These are phyloP conservation scores for Fragum whitleyi DNA, from an alignment of 2,888 invertebrate genomes.

Conservation along the genomic window DNA sequence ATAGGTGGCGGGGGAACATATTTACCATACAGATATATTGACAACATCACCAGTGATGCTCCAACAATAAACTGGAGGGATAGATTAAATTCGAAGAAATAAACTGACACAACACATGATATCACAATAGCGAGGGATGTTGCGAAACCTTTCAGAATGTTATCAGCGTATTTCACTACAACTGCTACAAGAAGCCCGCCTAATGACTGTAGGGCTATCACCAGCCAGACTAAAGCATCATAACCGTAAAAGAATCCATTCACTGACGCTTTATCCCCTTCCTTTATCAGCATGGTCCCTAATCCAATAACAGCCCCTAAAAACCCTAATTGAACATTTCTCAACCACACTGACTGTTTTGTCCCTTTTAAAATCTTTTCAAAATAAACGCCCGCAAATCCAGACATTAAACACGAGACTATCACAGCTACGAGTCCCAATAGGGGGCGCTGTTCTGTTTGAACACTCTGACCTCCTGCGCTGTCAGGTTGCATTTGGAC, in stretches of 20 bases:
- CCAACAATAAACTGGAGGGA: conserved; percentile 94
- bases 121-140: conserved; percentile 98
- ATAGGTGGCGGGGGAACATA: conserved; percentile 61
- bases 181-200: conserved; percentile 98
- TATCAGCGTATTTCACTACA: conserved; percentile 99
- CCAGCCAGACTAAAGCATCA: conserved; percentile 89
- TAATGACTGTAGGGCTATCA: conserved; percentile 94
- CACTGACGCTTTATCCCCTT: conserved; percentile 79
- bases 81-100: conserved; percentile 95
- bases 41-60: conserved; percentile 94
- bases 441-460: conserved; percentile 73
- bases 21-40: conserved; percentile 94
- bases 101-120: conserved; percentile 96
- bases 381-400: conserved; percentile 99
- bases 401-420: conserved; percentile 92
- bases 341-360: conserved; percentile 95
- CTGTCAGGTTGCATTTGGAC: conserved; percentile 85
- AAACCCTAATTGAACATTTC: conserved; percentile 97
- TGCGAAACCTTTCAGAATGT: conserved; percentile 96
- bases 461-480: background rate
- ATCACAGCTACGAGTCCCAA: conserved; percentile 82
- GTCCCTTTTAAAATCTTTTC: conserved; percentile 96
- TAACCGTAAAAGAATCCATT: conserved; percentile 90
- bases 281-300: conserved; percentile 89
- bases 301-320: conserved; percentile 95